Conservation (phyloP, 2,797 vertebrate species). For the Neosilurus mollespiculum region DNA sequence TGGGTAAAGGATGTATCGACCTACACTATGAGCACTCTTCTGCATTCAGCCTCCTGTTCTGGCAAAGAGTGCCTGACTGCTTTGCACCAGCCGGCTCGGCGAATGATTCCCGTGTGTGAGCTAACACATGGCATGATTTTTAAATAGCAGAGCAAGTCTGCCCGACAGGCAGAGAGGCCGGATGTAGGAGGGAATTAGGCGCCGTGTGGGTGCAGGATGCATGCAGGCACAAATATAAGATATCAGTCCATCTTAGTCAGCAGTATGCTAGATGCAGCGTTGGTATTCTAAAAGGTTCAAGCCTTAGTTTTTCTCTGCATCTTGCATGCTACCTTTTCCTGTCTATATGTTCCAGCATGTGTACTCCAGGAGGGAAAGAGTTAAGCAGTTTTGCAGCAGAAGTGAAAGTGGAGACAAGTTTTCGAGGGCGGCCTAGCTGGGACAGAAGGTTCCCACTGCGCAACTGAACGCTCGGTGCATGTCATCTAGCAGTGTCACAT, state of each 20-base stretch:
- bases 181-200: conserved; percentile 35
- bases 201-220: conserved; percentile 27
- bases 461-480: conserved; percentile 22
- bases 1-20: conserved; percentile 36
- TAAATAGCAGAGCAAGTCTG: conserved; percentile 69
- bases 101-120: conserved; percentile 71
- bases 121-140: conserved; percentile 66
- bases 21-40: conserved; percentile 23
- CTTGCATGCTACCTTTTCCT: conserved; percentile 1
- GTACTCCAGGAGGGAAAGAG: conserved; percentile 39
- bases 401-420: conserved; percentile 53
- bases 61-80: conserved; percentile 3
- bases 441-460: conserved; percentile 38
- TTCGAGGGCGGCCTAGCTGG: conserved; percentile 48
- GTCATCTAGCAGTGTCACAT: conserved; percentile 46
- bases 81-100: conserved; percentile 53
- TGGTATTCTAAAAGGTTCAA: neutral
- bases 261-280: neutral
- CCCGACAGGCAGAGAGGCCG: conserved; percentile 55
- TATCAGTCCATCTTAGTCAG: conserved; percentile 45
- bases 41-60: conserved; percentile 26
- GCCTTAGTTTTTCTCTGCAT: neutral
- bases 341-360: conserved; percentile 2
- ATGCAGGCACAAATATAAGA: conserved; percentile 53
- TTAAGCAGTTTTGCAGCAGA: conserved; percentile 56